These are phyloP conservation scores for Luidia sarsii DNA, from an alignment of 53 echinoderm and acorn worm species.

Conservation along the genomic window DNA sequence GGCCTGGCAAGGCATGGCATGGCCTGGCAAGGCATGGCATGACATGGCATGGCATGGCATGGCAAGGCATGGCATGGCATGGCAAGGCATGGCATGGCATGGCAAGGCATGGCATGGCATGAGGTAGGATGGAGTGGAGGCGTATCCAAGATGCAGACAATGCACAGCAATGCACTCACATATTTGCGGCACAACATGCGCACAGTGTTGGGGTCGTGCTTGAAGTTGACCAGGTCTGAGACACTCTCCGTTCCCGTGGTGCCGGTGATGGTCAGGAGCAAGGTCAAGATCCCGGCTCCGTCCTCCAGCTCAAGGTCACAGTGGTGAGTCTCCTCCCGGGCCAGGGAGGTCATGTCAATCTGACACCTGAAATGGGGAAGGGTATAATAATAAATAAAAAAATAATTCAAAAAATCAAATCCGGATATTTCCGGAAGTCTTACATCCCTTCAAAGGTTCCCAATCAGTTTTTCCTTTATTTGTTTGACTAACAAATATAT, in stretches of 20 bases:
- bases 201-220: slow-evolving; percentile 81
- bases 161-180: too few species aligned
- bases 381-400: too few species aligned
- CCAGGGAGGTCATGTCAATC: slow-evolving; percentile 79
- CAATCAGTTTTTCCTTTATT: too few species aligned
- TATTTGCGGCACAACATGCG: slow-evolving; percentile 81
- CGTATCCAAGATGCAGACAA: too few species aligned
- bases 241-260: slow-evolving; percentile 90
- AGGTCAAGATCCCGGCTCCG: slow-evolving; percentile 78
- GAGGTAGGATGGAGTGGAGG: neutral
- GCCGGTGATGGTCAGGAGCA: slow-evolving; percentile 93
- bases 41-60: slow-evolving; percentile 6
- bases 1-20: neutral
- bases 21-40: neutral
- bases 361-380: slow-evolving; percentile 61
- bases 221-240: slow-evolving; percentile 82
- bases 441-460: too few species aligned
- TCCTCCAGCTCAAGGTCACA: slow-evolving; percentile 89
- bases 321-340: slow-evolving; percentile 82
- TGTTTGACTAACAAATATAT: too few species aligned
- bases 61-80: slow-evolving; percentile 5
- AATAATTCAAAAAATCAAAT: too few species aligned
- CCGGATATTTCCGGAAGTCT: too few species aligned
- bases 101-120: neutral
- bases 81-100: neutral